Base-by-base conservation (phyloP, 1,140 invertebrate species). In the Drosophila nasuta region DNA sequence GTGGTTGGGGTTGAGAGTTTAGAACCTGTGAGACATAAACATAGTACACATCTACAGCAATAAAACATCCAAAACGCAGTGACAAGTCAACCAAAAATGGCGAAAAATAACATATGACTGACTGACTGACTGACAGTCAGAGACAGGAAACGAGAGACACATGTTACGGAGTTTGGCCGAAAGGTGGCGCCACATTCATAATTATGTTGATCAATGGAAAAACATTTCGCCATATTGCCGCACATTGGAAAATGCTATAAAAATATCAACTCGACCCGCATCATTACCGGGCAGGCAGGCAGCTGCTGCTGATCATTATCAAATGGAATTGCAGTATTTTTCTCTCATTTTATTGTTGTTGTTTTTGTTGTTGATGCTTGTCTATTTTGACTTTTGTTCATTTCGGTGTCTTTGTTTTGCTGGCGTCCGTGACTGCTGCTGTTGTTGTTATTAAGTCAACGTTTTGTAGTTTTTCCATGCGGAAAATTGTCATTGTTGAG, bases 401-500 rank as follows among this genome's bases (percentile, higher is more conserved):
- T 17, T 75, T 62, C 69, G 52, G 38, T 35, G 51, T 20, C 63
- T 52, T 71, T 67, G 54, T 76, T 62, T 60, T 74, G 41, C 20
- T 30, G 65, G 30, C 62, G 20, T 25, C 35, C 65, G 20, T 25
- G 33, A 5, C 54, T 64, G 54, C 17, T 54, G 20, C 64, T 66
- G 72, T 52, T 63, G 65, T 43, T 67, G 64, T 58, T 80, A 66
- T 68, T 51, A 74, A 75, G 65, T 56, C 75, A 59, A 65, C 59
- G 64, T 71, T 75, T 71, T 87, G 73, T 43, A 82, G 72, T 70
- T 89, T 86, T 72, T 85, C 73, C 81, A 89, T 85, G 85, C 81
- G 86, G 69, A 89, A 89, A 89, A 85, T 89, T 89, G 81, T 89
- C 86, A 89, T 89, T 89, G 85, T 89, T 83, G 85, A 70, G 57